A percentile compares a stretch with the other conserved stretches of the same genome.
Evolutionary conservation across 2,113 vertebrate species (phyloP).

Genomic region (Caloenas nicobarica): DNA sequence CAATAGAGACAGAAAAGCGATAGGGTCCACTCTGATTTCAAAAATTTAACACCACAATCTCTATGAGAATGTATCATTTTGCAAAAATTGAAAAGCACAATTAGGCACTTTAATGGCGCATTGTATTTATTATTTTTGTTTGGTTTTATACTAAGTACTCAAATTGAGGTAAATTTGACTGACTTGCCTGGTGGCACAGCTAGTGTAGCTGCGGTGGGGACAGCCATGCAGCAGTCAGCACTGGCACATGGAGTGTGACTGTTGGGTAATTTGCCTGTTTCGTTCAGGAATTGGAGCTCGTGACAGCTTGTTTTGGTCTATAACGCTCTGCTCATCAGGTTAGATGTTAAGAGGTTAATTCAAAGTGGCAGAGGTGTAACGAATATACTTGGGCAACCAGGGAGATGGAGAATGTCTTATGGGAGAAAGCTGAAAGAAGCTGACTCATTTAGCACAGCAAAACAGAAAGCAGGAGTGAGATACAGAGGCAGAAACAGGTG

Average conservation of each 20-base stretch:
- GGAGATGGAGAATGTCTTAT: background rate
- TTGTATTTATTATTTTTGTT: background rate
- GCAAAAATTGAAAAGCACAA: background rate
- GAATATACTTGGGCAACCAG: background rate
- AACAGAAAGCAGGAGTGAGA: background rate
- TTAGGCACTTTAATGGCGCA: background rate
- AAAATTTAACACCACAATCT: background rate
- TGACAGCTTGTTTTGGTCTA: background rate
- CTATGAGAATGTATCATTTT: background rate
- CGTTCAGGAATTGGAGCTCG: background rate
- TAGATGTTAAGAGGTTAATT: background rate
- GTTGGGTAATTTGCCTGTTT: background rate
- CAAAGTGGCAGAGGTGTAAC: background rate
- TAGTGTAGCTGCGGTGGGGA: background rate
- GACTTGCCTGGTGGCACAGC: accelerated
- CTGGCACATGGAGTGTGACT: background rate
- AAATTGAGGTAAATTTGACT: background rate
- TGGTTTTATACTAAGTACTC: background rate
- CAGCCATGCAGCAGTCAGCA: accelerated
- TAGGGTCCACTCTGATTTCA: accelerated
- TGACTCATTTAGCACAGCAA: background rate
- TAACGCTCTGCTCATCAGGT: background rate
- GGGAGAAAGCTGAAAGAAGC: background rate
- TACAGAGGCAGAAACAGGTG: background rate
- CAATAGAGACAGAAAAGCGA: background rate